Evolutionary conservation across 2,113 vertebrate species (phyloP), one percentile per base, ranked within the genome.

Genomic region (Phylloscopus whistleri): DNA sequence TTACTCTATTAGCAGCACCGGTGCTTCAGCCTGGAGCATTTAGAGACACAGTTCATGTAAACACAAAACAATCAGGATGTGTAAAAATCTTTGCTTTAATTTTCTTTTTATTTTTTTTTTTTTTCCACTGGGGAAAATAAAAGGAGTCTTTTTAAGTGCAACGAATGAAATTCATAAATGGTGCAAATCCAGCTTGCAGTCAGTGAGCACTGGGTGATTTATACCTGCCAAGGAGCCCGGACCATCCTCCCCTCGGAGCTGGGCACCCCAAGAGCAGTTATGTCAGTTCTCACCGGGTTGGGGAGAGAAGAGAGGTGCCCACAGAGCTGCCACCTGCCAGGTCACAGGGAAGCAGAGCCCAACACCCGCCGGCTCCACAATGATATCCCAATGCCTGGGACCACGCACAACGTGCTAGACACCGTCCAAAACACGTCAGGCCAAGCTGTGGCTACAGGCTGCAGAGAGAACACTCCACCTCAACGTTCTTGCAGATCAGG

Each of bases 291-390:
- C 31, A 9, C 49, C 11, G 13, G 30, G 20, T 1, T 7, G 0
- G 18, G n/a, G 41, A 44, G 17, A 68, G 39, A 56, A 64, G 26
- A 1, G 3, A 14, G 43, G 24, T 56, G 44, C 31, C 27, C 19
- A 7, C 19, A 59, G 64, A 1, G 1, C 39, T 35, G 63, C 37
- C 1, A 0, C 26, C 48, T 6, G 0, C 44, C 35, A 46, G 35
- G 46, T 39, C 11, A 0, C 43, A 2, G 2, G 63, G 31, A 88
- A 63, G 77, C 1, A 4, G 10, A 44, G 41, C 31, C 2, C 1
- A 41, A 28, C 0, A 4, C 23, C 39, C 0, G 0, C 53, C 0
- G 0, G 13, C 35, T 28, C 53, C 37, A 7, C 2, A 2, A 6
- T 4, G n/a, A 60, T 2, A 2, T 46, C 35, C 41, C 44, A 33